Conservation (phyloP, 1,140 invertebrate genomes). For the Philopotamus ludificatus region DNA sequence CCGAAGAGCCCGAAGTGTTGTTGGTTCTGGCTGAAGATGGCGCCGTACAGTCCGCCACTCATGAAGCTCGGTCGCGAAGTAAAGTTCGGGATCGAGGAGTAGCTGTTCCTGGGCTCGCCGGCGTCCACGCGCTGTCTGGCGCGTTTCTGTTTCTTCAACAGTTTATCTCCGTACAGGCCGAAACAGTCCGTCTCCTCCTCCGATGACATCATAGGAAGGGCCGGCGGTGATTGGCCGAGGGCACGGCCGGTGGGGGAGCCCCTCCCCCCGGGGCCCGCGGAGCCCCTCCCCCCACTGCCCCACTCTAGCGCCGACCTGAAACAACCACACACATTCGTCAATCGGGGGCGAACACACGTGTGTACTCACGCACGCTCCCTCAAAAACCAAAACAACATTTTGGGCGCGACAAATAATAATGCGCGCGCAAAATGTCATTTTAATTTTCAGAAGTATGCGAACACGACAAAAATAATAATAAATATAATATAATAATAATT, state of each 20-base stretch:
- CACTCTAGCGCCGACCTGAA: conserved; percentile 40
- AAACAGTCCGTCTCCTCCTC: conserved; percentile 88
- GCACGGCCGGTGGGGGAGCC: conserved; percentile 48
- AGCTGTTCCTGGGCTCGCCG: conserved; percentile 89
- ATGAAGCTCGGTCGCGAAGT: conserved; percentile 81
- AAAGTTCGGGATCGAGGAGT: conserved; percentile 84
- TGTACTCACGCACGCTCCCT: neutral
- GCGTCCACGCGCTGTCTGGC: conserved; percentile 92
- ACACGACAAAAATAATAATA: neutral
- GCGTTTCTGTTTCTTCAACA: conserved; percentile 85
- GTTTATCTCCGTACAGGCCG: conserved; percentile 86
- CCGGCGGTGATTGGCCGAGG: conserved; percentile 64
- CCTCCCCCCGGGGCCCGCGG: conserved; percentile 36
- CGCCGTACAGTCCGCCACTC: conserved; percentile 77
- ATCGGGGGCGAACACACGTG: neutral
- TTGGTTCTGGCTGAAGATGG: conserved; percentile 70
- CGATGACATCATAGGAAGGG: conserved; percentile 89
- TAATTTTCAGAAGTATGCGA: neutral
- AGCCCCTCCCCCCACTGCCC: conserved; percentile 55
- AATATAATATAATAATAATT: neutral
- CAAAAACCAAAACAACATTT: too few species aligned
- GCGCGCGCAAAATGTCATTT: neutral
- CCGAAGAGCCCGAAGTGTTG: conserved; percentile 76
- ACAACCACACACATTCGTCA: neutral
- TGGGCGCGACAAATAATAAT: too few species aligned